Base-by-base conservation (phyloP, 2,888 invertebrate genomes). In the Athalia rosae region DNA sequence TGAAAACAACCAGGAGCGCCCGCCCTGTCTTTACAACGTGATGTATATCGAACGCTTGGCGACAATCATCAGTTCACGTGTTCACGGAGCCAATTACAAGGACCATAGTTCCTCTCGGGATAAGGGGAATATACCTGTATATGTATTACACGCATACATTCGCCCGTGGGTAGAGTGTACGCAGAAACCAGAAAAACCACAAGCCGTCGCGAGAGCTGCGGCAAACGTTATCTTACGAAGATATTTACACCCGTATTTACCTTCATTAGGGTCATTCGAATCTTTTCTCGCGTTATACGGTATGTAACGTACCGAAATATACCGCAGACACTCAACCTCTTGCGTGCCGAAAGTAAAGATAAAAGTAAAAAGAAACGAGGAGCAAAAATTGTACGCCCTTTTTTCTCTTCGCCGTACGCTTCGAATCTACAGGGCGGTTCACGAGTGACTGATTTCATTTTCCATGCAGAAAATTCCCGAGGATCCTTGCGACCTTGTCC, bases 41-140 rank as follows among this genome's bases (percentile, higher is more conserved):
- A 88, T 88, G 84, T 84, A 82, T 88, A 88, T 88, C 87, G 85
- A 85, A 77, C 79, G 81, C 77, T 83, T 83, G 83, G 85, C 87
- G 86, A 88, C 87, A 86, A 86, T 87, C 86, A 86, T 88, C 86
- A 85, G 66, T 47, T 74, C 62, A 74, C 74, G 74, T 74, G 74
- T 74, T 74, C 15, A 13, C 61, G 15, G 48, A 74, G 74, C 74
- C 74, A 74, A 74, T 74, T 74, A 74, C 74, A 74, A 74, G 74
- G 61, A 47, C 28, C 28, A 28, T 28, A 28, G 28, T 28, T 28
- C 28, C 28, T 28, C 2, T 28, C 2, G 28, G 28, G 28, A 28
- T 28, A 28, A 28, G 28, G 28, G 28, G 28, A 28, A 28, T 28
- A 28, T 28, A 28, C 28, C 28, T 28, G 2, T 28, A 28, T 28